phyloP scores from a whole-genome alignment of 2,888 invertebrate genomes.

The Euplagia quadripunctaria region DNA sequence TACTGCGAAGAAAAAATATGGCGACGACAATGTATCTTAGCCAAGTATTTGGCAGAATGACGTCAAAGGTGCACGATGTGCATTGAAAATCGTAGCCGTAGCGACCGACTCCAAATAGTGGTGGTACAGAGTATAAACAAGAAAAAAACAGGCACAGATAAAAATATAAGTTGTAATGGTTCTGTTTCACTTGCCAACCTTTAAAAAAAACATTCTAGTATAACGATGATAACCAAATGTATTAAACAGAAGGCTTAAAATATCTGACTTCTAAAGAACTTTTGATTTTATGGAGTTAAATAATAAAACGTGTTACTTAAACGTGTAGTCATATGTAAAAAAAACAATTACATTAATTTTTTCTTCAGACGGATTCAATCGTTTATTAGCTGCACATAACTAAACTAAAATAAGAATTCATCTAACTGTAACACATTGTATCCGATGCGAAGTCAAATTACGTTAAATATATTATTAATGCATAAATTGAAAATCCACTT shows the following conservation, averaged over 20 bases:
- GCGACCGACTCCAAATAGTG: conserved; percentile 72
- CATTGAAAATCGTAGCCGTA: conserved; percentile 79
- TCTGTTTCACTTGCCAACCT: conserved; percentile 73
- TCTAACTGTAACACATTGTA: not conserved
- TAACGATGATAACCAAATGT: not conserved
- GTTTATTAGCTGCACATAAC: too few relatives aligned
- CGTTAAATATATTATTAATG: not conserved
- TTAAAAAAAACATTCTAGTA: not conserved
- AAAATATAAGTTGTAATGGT: conserved; percentile 70
- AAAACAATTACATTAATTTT: not conserved
- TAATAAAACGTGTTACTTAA: not conserved
- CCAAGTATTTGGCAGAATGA: conserved; percentile 69
- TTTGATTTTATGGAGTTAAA: not conserved
- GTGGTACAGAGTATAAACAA: conserved; percentile 71
- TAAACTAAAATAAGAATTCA: not conserved
- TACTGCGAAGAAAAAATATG: conserved; percentile 71
- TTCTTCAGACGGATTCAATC: not conserved
- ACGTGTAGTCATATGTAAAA: not conserved
- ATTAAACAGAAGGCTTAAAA: not conserved
- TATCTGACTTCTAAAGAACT: not conserved
- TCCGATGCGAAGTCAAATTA: not conserved
- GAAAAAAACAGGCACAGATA: conserved; percentile 71
- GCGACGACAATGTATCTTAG: conserved; percentile 64
- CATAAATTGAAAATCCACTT: conserved; percentile 37
- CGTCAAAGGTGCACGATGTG: conserved; percentile 73